Evolutionary conservation across 2,888 invertebrate species (phyloP).

Genomic region (Tetramorium bicarinatum): DNA sequence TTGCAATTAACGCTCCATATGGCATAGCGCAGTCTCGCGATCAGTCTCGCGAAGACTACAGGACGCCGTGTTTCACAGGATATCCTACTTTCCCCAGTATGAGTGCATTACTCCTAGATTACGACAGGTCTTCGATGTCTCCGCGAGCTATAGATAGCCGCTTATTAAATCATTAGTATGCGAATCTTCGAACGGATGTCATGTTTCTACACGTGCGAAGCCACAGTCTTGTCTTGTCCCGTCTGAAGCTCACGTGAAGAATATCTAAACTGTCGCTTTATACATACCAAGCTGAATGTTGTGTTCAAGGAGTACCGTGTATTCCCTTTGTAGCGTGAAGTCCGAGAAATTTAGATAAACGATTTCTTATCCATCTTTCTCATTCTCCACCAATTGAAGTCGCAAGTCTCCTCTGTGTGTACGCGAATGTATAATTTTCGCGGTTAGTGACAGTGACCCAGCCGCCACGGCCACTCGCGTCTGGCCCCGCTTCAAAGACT

Average conservation of each 20-base stretch:
- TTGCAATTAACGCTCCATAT: neutral
- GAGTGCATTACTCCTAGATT: constrained; percentile 51
- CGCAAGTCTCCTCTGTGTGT: neutral
- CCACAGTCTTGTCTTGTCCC: neutral
- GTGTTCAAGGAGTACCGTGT: neutral
- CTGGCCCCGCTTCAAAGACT: constrained; percentile 47
- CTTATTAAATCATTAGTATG: constrained; percentile 52
- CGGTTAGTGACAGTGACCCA: constrained; percentile 57
- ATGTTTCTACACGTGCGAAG: neutral
- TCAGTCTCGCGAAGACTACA: neutral
- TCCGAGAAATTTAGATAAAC: constrained; percentile 27
- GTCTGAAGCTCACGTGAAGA: neutral
- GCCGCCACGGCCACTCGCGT: constrained; percentile 37
- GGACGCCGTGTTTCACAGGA: constrained; percentile 24
- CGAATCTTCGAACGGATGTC: constrained; percentile 29
- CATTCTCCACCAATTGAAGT: neutral
- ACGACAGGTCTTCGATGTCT: constrained; percentile 47
- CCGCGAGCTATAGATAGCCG: constrained; percentile 33
- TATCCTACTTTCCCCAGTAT: constrained; percentile 49
- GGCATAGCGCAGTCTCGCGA: too few species aligned
- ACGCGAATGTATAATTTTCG: constrained; percentile 51
- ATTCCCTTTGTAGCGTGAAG: neutral
- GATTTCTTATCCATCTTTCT: constrained; percentile 4
- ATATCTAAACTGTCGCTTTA: constrained; percentile 23
- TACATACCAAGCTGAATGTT: neutral